Percentiles rank a stretch among this genome's conserved stretches.
Conservation (phyloP, 2,113 vertebrate genomes). For the Vimba vimba region DNA sequence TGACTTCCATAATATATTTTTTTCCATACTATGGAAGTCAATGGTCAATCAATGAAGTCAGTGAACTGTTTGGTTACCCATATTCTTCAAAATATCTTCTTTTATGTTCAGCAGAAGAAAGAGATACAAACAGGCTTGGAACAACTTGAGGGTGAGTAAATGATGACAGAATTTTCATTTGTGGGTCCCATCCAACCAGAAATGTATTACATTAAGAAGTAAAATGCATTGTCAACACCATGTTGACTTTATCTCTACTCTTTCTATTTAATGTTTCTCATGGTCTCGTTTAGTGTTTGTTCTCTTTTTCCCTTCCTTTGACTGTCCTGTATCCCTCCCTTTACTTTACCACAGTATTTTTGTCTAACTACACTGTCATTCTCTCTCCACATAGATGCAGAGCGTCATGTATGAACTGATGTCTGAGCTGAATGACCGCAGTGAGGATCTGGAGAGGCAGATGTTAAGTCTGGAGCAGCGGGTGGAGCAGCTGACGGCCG, state of each 20-base stretch:
- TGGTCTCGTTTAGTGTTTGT: background rate
- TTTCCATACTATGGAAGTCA: no score
- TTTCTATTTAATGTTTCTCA: background rate
- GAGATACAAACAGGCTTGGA: no score
- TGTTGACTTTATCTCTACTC: conserved; percentile 32
- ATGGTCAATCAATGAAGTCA: no score
- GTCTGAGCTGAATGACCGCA: conserved; percentile 96
- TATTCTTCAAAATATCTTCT: no score
- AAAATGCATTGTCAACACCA: background rate
- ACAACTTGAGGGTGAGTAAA: no score
- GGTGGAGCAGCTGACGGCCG: conserved; percentile 89
- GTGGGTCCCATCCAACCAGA: background rate
- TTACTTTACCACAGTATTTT: background rate
- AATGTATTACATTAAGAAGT: background rate
- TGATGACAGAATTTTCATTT: no score
- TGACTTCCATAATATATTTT: no score
- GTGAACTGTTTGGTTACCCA: no score
- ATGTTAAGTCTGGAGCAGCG: conserved; percentile 92
- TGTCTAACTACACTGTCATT: background rate
- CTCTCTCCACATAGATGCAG: conserved; percentile 86
- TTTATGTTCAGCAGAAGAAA: no score
- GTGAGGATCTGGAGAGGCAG: conserved; percentile 96
- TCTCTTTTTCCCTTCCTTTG: background rate
- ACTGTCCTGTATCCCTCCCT: background rate
- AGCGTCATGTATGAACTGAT: conserved; percentile 98